Percentiles rank a stretch among this genome's conserved stretches.
Conservation (phyloP, 2,113 vertebrate species). For the Notothenia rossii region DNA sequence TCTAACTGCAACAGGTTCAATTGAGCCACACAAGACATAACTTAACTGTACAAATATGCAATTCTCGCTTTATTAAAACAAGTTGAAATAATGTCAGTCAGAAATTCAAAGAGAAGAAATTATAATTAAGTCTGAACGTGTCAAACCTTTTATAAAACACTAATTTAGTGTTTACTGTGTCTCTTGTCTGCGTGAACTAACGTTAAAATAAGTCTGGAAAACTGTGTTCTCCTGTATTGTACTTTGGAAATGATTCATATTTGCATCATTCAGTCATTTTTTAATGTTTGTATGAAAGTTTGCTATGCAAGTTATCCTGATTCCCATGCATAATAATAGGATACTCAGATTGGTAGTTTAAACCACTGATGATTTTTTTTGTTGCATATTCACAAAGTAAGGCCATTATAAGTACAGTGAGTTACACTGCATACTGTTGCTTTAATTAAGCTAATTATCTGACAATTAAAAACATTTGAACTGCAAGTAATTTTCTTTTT, state of each 20-base stretch:
- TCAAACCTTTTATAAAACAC: slow-evolving; percentile 27
- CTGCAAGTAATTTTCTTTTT: background rate
- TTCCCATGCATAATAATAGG: slow-evolving; percentile 2
- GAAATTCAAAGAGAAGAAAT: slow-evolving; percentile 44
- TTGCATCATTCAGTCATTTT: background rate
- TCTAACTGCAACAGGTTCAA: slow-evolving; percentile 72
- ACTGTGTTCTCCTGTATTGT: slow-evolving; percentile 7
- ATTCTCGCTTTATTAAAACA: slow-evolving; percentile 15
- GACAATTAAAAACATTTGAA: slow-evolving; percentile 7
- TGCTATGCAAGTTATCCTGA: background rate
- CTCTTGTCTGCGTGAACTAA: slow-evolving; percentile 14
- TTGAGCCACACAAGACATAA: slow-evolving; percentile 35
- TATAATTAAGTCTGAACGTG: slow-evolving; percentile 25
- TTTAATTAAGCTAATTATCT: slow-evolving; percentile 9
- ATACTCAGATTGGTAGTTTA: background rate
- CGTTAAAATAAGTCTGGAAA: slow-evolving; percentile 4
- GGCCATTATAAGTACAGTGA: background rate
- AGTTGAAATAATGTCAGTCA: slow-evolving; percentile 22
- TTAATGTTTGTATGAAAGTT: slow-evolving; percentile 4
- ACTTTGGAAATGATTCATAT: background rate
- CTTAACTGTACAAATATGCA: slow-evolving; percentile 45
- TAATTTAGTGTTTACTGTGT: slow-evolving; percentile 12
- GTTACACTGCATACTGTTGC: background rate
- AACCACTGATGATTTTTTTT: background rate
- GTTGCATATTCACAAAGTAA: background rate